Conservation (phyloP, 1,140 invertebrate species). For the Wasmannia auropunctata region DNA sequence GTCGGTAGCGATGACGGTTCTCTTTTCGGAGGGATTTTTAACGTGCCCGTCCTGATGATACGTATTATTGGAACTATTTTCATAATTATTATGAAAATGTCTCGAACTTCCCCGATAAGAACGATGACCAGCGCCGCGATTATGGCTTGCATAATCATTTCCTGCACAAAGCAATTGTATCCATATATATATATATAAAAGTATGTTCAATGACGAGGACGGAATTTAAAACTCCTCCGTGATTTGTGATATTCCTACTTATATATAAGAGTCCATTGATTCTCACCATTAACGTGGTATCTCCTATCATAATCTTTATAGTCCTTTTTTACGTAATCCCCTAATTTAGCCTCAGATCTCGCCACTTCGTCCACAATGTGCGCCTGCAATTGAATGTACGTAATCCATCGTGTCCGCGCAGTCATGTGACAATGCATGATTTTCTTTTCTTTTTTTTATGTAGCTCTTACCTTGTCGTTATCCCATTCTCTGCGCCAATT, state of each 20-base stretch:
- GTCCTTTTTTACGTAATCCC: slow-evolving; percentile 73
- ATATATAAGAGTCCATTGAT: neutral
- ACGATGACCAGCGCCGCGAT: slow-evolving; percentile 68
- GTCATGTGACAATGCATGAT: neutral
- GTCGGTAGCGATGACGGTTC: slow-evolving; percentile 74
- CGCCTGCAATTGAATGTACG: slow-evolving; percentile 59
- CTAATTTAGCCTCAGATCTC: slow-evolving; percentile 64
- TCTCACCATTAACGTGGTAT: slow-evolving; percentile 70
- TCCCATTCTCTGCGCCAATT: slow-evolving; percentile 86
- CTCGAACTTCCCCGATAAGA: slow-evolving; percentile 71
- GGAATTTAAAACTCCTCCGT: neutral
- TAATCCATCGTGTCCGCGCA: neutral
- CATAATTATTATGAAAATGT: slow-evolving; percentile 72
- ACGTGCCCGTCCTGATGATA: slow-evolving; percentile 61
- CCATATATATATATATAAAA: neutral
- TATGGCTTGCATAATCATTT: slow-evolving; percentile 73
- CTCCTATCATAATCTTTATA: slow-evolving; percentile 77
- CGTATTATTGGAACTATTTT: slow-evolving; percentile 65
- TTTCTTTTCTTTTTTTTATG: neutral
- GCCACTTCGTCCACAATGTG: slow-evolving; percentile 73
- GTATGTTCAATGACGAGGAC: neutral
- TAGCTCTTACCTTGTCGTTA: slow-evolving; percentile 81
- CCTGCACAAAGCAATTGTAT: slow-evolving; percentile 58
- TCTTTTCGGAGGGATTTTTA: slow-evolving; percentile 67
- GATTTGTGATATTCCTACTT: slow-evolving; percentile 13